phyloP scores from a whole-genome alignment of 2,113 vertebrate species.

The Crotalus viridis region DNA sequence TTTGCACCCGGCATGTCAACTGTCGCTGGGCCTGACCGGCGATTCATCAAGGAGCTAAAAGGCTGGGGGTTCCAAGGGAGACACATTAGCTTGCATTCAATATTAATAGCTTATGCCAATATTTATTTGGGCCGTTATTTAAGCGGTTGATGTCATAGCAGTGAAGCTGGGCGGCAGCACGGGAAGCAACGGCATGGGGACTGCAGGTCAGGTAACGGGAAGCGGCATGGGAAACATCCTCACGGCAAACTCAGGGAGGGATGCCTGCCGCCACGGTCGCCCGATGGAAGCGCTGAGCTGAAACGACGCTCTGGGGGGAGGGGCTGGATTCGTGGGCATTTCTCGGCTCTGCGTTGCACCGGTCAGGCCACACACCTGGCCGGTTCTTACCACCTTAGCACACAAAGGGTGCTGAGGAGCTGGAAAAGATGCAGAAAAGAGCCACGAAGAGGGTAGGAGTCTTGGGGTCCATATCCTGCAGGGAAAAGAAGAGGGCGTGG shows the following conservation, averaged over 20 bases:
- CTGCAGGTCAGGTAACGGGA: not conserved
- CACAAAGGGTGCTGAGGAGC: not conserved
- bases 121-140: conserved; percentile 9
- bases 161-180: not conserved
- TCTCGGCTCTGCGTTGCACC: not conserved
- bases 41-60: conserved; percentile 22
- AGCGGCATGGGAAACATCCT: not conserved
- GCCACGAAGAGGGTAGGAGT: not conserved
- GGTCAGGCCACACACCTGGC: not conserved
- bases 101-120: conserved; percentile 17
- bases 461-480: not conserved
- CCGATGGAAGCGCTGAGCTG: not conserved
- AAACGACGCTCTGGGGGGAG: not conserved
- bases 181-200: not conserved
- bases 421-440: not conserved
- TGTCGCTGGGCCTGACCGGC: not conserved
- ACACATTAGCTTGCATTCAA: conserved; percentile 19
- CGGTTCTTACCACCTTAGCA: not conserved
- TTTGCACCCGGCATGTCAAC: not conserved
- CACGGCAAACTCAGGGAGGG: not conserved
- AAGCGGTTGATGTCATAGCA: not conserved
- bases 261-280: not conserved
- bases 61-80: not conserved
- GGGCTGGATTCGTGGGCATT: not conserved
- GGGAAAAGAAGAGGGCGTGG: not conserved